These are phyloP conservation scores for Gymnoscopelus braueri DNA, from an alignment of 2,797 vertebrate genomes.

Conservation along the genomic window DNA sequence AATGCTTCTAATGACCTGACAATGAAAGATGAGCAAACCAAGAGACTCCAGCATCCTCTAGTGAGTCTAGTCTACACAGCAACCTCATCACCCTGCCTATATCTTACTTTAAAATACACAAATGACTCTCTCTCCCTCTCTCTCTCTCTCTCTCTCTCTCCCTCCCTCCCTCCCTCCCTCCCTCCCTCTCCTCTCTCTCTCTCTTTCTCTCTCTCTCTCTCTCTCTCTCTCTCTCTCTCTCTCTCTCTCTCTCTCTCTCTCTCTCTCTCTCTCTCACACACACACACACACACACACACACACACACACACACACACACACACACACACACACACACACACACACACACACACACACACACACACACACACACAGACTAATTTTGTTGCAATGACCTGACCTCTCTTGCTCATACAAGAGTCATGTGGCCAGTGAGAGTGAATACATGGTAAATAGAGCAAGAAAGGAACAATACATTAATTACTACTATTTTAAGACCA, in stretches of 20 bases:
- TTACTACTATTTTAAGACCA: slow-evolving; percentile 28
- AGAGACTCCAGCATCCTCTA: background rate
- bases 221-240: no score
- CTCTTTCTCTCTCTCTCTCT: no score
- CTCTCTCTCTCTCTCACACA: no score
- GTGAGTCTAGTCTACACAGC: no score
- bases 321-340: no score
- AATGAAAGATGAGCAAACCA: slow-evolving; percentile 7
- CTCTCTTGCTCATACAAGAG: slow-evolving; percentile 5
- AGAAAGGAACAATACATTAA: slow-evolving; percentile 16
- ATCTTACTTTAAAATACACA: no score
- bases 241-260: no score
- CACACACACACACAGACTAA: slow-evolving; percentile 9
- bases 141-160: background rate
- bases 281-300: no score
- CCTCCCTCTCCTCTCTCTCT: no score
- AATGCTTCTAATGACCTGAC: slow-evolving; percentile 7
- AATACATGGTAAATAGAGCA: slow-evolving; percentile 31
- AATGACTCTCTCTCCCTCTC: background rate
- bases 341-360: no score
- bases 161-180: background rate
- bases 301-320: no score
- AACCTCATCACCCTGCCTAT: background rate
- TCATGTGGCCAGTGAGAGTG: slow-evolving; percentile 20
- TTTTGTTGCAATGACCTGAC: background rate